These are phyloP conservation scores for Dolomedes plantarius DNA, from an alignment of 2,888 invertebrate species.

Conservation along the genomic window DNA sequence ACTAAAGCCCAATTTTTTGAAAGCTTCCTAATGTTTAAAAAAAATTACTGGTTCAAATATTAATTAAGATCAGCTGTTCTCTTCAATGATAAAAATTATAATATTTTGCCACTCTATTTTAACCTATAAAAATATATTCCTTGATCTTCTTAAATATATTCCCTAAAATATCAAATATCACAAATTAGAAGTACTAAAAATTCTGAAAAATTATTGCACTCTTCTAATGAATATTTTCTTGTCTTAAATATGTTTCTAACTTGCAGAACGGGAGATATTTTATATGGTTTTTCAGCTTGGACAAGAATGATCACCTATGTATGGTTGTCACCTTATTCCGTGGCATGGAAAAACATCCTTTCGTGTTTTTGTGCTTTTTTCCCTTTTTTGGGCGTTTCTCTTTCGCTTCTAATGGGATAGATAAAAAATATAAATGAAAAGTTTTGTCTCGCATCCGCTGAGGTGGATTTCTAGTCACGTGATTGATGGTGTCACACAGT, in stretches of 20 bases:
- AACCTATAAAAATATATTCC: too few species aligned
- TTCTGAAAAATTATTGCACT: too few species aligned
- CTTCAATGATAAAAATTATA: too few species aligned
- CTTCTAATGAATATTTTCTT: too few species aligned
- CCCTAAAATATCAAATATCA: too few species aligned
- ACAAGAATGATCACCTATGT: neutral
- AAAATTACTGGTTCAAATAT: too few species aligned
- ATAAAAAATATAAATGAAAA: constrained; percentile 18
- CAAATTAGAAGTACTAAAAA: too few species aligned
- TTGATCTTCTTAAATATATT: too few species aligned
- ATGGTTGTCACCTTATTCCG: constrained; percentile 6
- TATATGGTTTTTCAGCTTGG: neutral
- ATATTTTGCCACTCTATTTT: too few species aligned
- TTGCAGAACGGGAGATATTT: neutral
- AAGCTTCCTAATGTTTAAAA: too few species aligned
- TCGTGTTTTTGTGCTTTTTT: neutral
- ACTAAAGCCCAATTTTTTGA: too few species aligned
- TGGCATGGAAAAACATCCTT: neutral
- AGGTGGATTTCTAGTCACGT: constrained; percentile 6
- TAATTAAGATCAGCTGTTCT: too few species aligned
- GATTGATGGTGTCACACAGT: neutral
- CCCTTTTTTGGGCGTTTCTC: neutral
- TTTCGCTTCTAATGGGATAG: neutral
- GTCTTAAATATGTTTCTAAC: neutral
- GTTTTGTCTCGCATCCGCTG: constrained; percentile 1